These are phyloP conservation scores for Diadophis punctatus DNA, from an alignment of 2,113 vertebrate species.

Conservation along the genomic window DNA sequence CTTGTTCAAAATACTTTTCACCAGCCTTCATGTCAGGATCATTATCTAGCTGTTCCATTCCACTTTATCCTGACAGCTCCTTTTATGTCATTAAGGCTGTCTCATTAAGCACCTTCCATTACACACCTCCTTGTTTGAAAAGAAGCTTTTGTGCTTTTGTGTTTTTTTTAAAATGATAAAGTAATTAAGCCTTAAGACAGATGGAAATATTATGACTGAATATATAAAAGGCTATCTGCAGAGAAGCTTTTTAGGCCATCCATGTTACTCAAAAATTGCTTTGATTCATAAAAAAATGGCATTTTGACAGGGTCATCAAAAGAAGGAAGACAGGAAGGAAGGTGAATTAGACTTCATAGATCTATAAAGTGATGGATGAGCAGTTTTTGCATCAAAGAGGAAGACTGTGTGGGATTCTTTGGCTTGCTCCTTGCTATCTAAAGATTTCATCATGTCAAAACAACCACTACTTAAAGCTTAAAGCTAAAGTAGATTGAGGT, in stretches of 20 bases:
- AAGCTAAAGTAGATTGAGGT: neutral
- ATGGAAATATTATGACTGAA: constrained; percentile 1
- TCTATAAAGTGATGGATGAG: constrained; percentile 5
- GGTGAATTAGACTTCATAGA: constrained; percentile 5
- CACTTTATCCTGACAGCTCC: constrained; percentile 18
- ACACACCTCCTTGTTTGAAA: constrained; percentile 9
- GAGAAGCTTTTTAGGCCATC: constrained; percentile 23
- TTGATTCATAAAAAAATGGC: neutral
- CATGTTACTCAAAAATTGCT: neutral
- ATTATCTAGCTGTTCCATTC: neutral
- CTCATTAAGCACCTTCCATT: constrained; percentile 15
- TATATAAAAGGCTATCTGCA: constrained; percentile 6
- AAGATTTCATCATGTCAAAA: constrained; percentile 5
- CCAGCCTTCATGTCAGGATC: neutral
- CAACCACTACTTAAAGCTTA: neutral
- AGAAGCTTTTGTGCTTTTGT: neutral
- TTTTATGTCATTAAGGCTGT: neutral
- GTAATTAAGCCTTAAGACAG: neutral
- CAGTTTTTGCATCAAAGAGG: neutral
- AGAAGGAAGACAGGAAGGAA: constrained; percentile 13
- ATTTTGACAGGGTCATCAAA: constrained; percentile 31
- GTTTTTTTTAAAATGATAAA: constrained; percentile 5
- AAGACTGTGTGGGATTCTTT: neutral
- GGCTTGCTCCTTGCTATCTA: neutral
- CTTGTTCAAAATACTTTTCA: neutral